Conservation (phyloP, 2,797 vertebrate species). For the Scolopax bukidnonensis region DNA sequence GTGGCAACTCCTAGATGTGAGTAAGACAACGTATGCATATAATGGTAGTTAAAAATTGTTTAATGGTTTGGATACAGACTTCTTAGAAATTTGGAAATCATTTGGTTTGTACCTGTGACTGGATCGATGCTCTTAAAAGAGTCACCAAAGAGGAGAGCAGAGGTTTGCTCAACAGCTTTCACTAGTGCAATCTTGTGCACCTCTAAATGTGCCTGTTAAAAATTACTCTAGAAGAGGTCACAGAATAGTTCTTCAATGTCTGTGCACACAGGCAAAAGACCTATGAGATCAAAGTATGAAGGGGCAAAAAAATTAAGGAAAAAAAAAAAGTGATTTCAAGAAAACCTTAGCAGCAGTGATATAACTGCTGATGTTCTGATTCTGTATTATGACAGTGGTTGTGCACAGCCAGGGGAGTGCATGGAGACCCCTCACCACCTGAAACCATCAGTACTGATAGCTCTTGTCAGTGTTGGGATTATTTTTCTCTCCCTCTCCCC, state of each 20-base stretch:
- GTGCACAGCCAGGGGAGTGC: neutral
- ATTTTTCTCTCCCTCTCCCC: too few relatives aligned
- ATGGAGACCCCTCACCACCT: too few relatives aligned
- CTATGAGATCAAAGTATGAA: accelerated
- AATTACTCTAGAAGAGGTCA: neutral
- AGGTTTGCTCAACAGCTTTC: neutral
- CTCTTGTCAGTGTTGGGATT: neutral
- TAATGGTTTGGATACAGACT: neutral
- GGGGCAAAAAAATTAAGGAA: neutral
- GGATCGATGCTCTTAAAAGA: neutral
- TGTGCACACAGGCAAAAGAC: neutral
- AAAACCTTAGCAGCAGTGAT: neutral
- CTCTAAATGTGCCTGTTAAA: neutral
- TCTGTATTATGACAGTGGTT: neutral
- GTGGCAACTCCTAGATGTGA: neutral
- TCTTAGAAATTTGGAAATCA: neutral
- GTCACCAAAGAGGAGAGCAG: neutral
- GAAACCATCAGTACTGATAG: neutral
- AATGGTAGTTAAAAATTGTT: neutral
- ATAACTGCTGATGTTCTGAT: neutral
- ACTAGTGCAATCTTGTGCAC: neutral
- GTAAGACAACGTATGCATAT: neutral
- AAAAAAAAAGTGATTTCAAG: neutral
- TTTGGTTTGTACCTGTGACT: neutral
- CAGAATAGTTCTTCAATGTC: neutral